These are phyloP conservation scores for Tetrao urogallus DNA, from an alignment of 2,113 vertebrate genomes.

Conservation along the genomic window DNA sequence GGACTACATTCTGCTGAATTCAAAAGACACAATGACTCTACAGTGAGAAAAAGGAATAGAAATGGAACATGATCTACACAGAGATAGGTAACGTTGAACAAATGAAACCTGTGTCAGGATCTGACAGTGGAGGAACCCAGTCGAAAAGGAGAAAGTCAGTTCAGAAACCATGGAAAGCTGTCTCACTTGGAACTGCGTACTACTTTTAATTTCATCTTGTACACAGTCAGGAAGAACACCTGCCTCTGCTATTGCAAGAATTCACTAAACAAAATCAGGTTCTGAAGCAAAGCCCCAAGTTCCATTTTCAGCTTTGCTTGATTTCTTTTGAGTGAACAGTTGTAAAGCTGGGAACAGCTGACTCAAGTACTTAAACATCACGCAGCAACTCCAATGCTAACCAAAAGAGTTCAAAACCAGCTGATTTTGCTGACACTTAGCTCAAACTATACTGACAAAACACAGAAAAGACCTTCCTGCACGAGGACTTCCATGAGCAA, in stretches of 20 bases:
- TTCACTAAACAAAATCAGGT: background rate
- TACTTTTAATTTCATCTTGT: background rate
- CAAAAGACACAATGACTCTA: background rate
- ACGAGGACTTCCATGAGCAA: background rate
- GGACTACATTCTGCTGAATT: background rate
- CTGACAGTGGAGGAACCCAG: background rate
- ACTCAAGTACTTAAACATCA: no score
- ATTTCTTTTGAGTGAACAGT: background rate
- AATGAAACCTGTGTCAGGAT: background rate
- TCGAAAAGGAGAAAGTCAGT: background rate
- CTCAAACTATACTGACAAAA: background rate
- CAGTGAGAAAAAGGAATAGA: background rate
- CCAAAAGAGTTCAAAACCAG: background rate
- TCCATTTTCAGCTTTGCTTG: background rate
- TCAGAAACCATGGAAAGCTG: background rate
- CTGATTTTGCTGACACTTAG: accelerated
- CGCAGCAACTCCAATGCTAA: background rate
- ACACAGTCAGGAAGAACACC: background rate
- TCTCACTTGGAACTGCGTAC: background rate
- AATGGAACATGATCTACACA: background rate
- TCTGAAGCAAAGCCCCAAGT: background rate
- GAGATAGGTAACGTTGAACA: background rate
- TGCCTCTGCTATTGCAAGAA: background rate
- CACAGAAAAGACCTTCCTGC: background rate
- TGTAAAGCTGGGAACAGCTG: background rate